These are phyloP conservation scores for Dicranocentrus wangi DNA, from an alignment of 2,888 invertebrate genomes.

Conservation along the genomic window DNA sequence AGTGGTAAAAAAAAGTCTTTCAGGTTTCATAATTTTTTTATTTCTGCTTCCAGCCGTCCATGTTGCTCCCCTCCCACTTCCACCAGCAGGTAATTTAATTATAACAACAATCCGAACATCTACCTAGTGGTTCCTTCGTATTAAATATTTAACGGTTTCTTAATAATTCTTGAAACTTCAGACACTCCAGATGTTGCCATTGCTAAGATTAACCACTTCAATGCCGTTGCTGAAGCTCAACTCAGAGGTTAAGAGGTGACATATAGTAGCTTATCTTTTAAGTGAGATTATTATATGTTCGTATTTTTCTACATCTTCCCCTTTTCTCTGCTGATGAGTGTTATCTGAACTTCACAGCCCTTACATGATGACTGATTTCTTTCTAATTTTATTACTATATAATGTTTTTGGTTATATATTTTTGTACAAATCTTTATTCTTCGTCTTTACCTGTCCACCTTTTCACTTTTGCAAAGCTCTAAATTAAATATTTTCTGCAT, in stretches of 20 bases:
- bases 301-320: not conserved
- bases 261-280: slow-evolving; percentile 1
- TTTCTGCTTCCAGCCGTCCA: slow-evolving; percentile 64
- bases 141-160: too few species aligned
- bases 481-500: slow-evolving; percentile 9
- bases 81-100: too few species aligned
- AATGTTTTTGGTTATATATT: slow-evolving; percentile 44
- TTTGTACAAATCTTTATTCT: slow-evolving; percentile 42
- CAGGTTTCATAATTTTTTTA: not conserved
- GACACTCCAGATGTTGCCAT: slow-evolving; percentile 58
- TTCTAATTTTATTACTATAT: slow-evolving; percentile 36
- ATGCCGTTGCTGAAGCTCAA: not conserved
- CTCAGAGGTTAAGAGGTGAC: slow-evolving; percentile 9
- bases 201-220: slow-evolving; percentile 56
- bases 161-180: too few species aligned
- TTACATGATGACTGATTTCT: slow-evolving; percentile 44
- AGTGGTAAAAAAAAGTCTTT: too few species aligned
- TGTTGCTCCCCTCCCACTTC: slow-evolving; percentile 60
- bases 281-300: slow-evolving; percentile 10
- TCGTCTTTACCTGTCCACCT: slow-evolving; percentile 5
- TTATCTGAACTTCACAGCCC: slow-evolving; percentile 51
- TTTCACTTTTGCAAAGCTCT: slow-evolving; percentile 4
- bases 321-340: slow-evolving; percentile 25
- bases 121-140: too few species aligned
- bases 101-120: too few species aligned